Evolutionary conservation across 2,797 vertebrate species (phyloP).

Genomic region (Lerista edwardsae): DNA sequence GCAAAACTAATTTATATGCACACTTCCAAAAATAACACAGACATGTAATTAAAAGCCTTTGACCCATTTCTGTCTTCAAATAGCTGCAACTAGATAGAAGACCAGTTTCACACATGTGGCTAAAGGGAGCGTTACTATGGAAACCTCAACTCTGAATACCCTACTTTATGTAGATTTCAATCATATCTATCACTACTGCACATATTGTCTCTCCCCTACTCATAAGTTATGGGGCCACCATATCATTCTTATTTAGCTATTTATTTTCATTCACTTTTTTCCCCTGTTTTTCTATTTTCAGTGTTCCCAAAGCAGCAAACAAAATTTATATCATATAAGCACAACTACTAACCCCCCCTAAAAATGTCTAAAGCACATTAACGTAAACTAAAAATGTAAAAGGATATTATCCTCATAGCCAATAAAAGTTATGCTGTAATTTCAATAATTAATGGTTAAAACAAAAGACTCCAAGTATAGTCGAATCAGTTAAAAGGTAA

Average conservation of each 20-base stretch:
- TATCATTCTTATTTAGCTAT: neutral
- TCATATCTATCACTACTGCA: constrained; percentile 27
- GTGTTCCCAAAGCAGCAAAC: neutral
- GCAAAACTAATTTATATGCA: constrained; percentile 24
- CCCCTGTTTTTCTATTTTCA: neutral
- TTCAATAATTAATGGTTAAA: neutral
- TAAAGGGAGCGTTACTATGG: constrained; percentile 70
- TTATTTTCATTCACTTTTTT: neutral
- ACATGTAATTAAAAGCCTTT: constrained; percentile 53
- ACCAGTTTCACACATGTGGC: constrained; percentile 57
- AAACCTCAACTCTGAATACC: constrained; percentile 67
- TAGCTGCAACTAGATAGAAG: constrained; percentile 60
- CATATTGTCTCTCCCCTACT: neutral
- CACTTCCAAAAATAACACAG: constrained; percentile 33
- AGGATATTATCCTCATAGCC: no score
- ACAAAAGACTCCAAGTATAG: neutral
- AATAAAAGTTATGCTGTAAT: neutral
- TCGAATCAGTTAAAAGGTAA: neutral
- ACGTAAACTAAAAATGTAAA: neutral
- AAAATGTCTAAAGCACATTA: no score
- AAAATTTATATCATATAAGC: neutral
- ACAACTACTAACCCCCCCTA: neutral
- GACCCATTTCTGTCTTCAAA: constrained; percentile 52
- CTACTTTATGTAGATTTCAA: constrained; percentile 52
- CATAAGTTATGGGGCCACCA: neutral